Base-by-base conservation (phyloP, 2,888 invertebrate genomes). In the Protodeltote pygarga region DNA sequence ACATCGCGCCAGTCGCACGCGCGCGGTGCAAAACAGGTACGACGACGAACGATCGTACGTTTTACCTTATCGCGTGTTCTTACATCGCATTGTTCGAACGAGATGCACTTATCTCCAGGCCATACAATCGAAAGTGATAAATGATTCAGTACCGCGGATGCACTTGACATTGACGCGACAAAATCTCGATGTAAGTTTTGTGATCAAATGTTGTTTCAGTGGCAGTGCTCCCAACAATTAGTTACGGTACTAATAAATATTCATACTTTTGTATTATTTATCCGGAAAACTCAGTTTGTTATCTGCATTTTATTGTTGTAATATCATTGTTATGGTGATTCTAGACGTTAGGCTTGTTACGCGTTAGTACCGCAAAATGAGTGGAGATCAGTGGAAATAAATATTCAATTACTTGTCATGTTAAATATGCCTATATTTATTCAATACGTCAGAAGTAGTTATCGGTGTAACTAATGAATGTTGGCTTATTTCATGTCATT, bases 261-360 rank as follows among this genome's bases (percentile, higher is more conserved):
- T 76, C 81, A 87, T 69, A 64, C 51, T 71, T 69, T 77, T 78
- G 74, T 73, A 73, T 75, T 71, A 74, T 79, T 75, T 79, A 81
- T 78, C 70, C 81, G 83, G 81, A 83, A 83, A 82, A 81, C 73
- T 77, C 68, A 47, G 39, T 54, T 73, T 71, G 73, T 80, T 81
- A 83, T 82, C 83, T 82, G 72, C 71, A 79, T 77, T 82, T 70
- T 81, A 86, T 86, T 85, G 85, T 88, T 84, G 73, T 78, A 71
- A 63, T 74, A 81, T 79, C 78, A 87, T 90, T 90, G 86, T 90
- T 83, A 87, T 86, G 89, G 73, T 86, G 82, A 88, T 89, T 72
- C 63, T 71, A 73, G 76, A 76, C 73, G 73, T 71, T 71, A 75
- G 71, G 63, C 67, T 69, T 76, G 77, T 75, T 77, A 77, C 65